Base-by-base conservation (phyloP, 2,797 vertebrate species). In the Phaenicophaeus curvirostris region DNA sequence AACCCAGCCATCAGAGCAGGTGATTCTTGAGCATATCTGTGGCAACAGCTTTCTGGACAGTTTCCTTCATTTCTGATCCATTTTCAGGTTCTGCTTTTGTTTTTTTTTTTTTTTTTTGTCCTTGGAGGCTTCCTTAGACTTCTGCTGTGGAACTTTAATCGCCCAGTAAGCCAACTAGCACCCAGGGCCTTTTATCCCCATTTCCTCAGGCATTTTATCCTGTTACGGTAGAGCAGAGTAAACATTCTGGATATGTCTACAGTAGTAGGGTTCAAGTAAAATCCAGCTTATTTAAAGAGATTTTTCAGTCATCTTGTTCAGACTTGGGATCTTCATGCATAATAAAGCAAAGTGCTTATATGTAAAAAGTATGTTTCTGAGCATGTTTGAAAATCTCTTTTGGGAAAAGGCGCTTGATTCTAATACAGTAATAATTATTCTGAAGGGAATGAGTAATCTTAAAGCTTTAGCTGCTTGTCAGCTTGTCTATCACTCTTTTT, bases 1-100 rank as follows among this genome's bases (percentile, higher is more conserved):
- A 65, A 48, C 27, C 3, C 0, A 0, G 8, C 55, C 0, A 0
- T 53, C 30, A 69, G 41, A 80, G 28, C 15, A n/a, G 28, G 51
- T 61, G 4, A 6, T 68, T 82, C 31, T 39, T 13, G 12, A 6
- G 11, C 1, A 2, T 41, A 5, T 67, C 25, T 42, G 50, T 8
- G 31, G 13, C 51, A 89, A 25, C 46, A n/a, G 62, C 23, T 69
- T 7, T 58, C 30, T 0, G 0, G 24, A 25, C 35, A 41, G 25
- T 69, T 80, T 78, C 8, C 30, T 73, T 82, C 28, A 39, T 50
- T 89, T 89, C 9, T 18, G 2, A 2, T 28, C 3, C 31, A 9
- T 76, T 85, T 82, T 63, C n/a, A 61, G 37, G 31, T 39, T 84
- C 48, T 75, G 17, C 20, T 57, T 51, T 1, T 61, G 19, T 14